Evolutionary conservation across 1,140 invertebrate species (phyloP), one percentile per base, ranked within the genome.

Genomic region (Drosophila ohnishii): DNA sequence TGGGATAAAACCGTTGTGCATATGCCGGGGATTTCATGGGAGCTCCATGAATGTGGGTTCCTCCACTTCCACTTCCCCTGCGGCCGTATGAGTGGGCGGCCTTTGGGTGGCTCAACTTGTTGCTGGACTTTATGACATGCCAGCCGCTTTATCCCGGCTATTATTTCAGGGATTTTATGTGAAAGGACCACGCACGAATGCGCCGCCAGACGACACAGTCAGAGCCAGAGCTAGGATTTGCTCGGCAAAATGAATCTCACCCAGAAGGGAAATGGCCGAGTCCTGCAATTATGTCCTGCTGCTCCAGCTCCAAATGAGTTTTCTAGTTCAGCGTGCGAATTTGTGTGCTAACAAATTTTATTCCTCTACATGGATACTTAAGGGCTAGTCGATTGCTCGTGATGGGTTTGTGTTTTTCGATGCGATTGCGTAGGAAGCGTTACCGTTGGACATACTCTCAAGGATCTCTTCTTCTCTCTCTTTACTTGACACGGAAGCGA

Each of bases 141-240:
- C 84, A 74, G 51, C 72, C 72, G 60, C 50, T 87, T 75, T 87
- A 87, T 88, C 84, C 84, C 66, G 65, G 84, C 84, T 88, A 88
- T 88, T 88, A 88, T 88, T 88, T 88, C 84, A 75, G 82, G 84
- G 84, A 88, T 80, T 88, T 88, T 69, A 82, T 83, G 73, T 67
- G 77, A 88, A 80, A 73, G 84, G 77, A 78, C 80, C 80, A 78
- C 83, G 75, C 70, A 72, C 70, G 82, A 47, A 60, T 87, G 71
- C 63, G 50, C 76, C 65, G 60, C 50, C 77, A 73, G 59, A 50
- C 66, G 56, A 51, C 40, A 19, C 37, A 28, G 14, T 40, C n/a
- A 42, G 10, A 51, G 50, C 39, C 58, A 40, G 30, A 34, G 34
- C 66, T 25, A 34, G 84, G 79, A 67, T 80, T 87, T 88, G 59